Evolutionary conservation across 2,888 invertebrate genomes (phyloP).

Genomic region (Cynaeus angustus): DNA sequence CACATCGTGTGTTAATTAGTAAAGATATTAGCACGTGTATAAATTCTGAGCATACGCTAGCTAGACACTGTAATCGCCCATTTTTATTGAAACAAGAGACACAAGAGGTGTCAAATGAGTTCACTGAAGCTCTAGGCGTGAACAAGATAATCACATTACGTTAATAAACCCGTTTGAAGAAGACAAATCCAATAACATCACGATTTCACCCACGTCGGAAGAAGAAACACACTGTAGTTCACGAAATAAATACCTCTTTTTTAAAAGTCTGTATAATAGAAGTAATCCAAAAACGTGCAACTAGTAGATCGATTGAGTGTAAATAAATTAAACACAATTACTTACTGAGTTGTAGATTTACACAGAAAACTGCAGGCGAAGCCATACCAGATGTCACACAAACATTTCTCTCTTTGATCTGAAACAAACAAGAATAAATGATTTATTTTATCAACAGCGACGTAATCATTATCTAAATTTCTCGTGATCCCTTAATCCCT

Average conservation of each 20-base stretch:
- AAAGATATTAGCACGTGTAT: not conserved
- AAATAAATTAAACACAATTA: slow-evolving; percentile 52
- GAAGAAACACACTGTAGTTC: not conserved
- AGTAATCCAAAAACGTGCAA: slow-evolving; percentile 37
- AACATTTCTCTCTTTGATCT: slow-evolving; percentile 52
- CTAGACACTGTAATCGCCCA: not conserved
- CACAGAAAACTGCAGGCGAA: slow-evolving; percentile 64
- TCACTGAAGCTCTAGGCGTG: slow-evolving; percentile 39
- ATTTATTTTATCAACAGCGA: slow-evolving; percentile 35
- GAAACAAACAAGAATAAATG: slow-evolving; percentile 39
- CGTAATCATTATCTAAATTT: slow-evolving; percentile 35
- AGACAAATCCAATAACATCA: slow-evolving; percentile 36
- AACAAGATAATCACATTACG: slow-evolving; percentile 37
- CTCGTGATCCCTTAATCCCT: slow-evolving; percentile 37
- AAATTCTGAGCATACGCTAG: not conserved
- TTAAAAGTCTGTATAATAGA: not conserved
- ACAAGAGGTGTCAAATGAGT: slow-evolving; percentile 21
- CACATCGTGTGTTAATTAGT: not conserved
- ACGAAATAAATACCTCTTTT: not conserved
- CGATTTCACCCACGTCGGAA: slow-evolving; percentile 2
- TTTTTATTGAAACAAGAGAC: not conserved
- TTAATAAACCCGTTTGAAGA: slow-evolving; percentile 25
- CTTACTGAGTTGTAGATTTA: slow-evolving; percentile 64
- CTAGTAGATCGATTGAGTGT: slow-evolving; percentile 50
- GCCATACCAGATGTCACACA: slow-evolving; percentile 60